phyloP scores from a whole-genome alignment of 2,113 vertebrate species.

The Hippocampus zosterae region DNA sequence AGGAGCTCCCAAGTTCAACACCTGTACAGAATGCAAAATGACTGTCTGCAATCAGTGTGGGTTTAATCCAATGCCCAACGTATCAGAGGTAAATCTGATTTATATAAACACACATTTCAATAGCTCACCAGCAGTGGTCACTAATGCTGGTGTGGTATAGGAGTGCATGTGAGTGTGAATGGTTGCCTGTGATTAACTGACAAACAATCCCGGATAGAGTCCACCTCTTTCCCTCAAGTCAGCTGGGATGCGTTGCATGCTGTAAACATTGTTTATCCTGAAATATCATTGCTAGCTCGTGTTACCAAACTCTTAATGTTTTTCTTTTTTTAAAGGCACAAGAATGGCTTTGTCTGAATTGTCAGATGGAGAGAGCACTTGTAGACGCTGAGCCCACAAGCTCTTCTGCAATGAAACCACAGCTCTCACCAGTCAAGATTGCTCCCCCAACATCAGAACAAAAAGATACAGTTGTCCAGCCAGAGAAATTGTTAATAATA shows the following conservation, averaged over 20 bases:
- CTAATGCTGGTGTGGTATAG: neutral
- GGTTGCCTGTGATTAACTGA: neutral
- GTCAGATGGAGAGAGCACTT: conserved; percentile 86
- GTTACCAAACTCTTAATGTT: neutral
- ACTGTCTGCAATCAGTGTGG: conserved; percentile 90
- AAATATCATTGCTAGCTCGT: neutral
- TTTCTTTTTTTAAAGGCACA: conserved; percentile 45
- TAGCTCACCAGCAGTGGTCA: neutral
- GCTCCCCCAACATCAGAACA: conserved; percentile 17
- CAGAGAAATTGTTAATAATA: conserved; percentile 51
- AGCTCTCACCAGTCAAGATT: conserved; percentile 52
- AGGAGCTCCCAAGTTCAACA: conserved; percentile 83
- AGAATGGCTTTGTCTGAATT: conserved; percentile 93
- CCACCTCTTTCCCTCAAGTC: neutral
- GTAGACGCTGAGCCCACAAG: conserved; percentile 70
- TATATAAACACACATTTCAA: neutral
- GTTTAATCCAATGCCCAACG: conserved; percentile 86
- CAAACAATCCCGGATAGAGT: neutral
- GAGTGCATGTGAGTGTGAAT: neutral
- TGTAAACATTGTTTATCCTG: neutral
- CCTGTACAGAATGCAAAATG: conserved; percentile 87
- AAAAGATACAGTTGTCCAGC: conserved; percentile 16
- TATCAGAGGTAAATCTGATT: conserved; percentile 65
- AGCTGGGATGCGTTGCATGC: neutral
- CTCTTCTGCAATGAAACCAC: conserved; percentile 45